A percentile compares a stretch with the other conserved stretches of the same genome.
These are phyloP conservation scores for Aproaerema taeniolella DNA, from an alignment of 2,888 invertebrate genomes.

Conservation along the genomic window DNA sequence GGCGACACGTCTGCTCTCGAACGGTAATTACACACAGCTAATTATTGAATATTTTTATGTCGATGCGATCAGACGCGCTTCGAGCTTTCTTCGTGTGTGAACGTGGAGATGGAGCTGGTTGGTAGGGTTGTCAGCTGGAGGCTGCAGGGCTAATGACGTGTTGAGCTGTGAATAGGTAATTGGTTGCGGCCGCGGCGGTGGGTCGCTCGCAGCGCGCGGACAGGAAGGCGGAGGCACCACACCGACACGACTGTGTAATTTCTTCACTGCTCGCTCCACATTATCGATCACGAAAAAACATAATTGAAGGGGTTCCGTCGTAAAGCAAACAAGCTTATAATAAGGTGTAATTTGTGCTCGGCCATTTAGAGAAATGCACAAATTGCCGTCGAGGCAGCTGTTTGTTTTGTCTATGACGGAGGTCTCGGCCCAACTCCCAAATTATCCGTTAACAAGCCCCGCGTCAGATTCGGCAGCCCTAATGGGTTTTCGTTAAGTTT, in stretches of 20 bases:
- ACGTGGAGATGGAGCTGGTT: too few relatives aligned
- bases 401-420: slow-evolving; percentile 77
- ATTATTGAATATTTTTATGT: slow-evolving; percentile 52
- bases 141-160: slow-evolving; percentile 39
- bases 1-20: slow-evolving; percentile 38
- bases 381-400: slow-evolving; percentile 71
- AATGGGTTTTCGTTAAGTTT: slow-evolving; percentile 76
- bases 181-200: slow-evolving; percentile 30
- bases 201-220: slow-evolving; percentile 26
- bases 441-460: slow-evolving; percentile 75
- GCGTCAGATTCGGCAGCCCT: slow-evolving; percentile 78
- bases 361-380: slow-evolving; percentile 77
- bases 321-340: slow-evolving; percentile 78
- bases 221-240: slow-evolving; percentile 61
- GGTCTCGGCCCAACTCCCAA: slow-evolving; percentile 63
- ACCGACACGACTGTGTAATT: slow-evolving; percentile 66
- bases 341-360: slow-evolving; percentile 76
- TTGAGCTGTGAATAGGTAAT: slow-evolving; percentile 36
- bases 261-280: slow-evolving; percentile 71
- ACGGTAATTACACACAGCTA: slow-evolving; percentile 57
- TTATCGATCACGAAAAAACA: slow-evolving; percentile 74
- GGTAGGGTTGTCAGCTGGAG: slow-evolving; percentile 21
- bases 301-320: slow-evolving; percentile 75
- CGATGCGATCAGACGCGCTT: slow-evolving; percentile 28
- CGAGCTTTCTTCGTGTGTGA: too few relatives aligned